phyloP scores from a whole-genome alignment of 2,113 vertebrate genomes.

The Rhinopomastus cyanomelas region DNA sequence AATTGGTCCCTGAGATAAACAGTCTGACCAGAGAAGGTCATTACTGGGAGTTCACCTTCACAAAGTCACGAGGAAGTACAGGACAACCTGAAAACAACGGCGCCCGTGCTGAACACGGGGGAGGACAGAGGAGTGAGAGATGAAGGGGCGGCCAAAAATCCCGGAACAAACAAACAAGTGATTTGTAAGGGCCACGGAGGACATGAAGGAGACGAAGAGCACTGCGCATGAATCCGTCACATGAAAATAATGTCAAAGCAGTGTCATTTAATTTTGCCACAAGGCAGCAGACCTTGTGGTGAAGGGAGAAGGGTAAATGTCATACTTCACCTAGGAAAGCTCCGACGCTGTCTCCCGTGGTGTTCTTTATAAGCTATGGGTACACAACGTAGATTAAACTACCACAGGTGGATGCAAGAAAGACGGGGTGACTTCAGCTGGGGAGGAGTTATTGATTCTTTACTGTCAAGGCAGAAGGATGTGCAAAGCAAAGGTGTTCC shows the following conservation, averaged over 20 bases:
- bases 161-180: slow-evolving; percentile 28
- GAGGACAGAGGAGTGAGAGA: not conserved
- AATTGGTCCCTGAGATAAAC: not conserved
- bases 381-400: not conserved
- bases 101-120: not conserved
- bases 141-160: not conserved
- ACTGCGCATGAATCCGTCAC: not conserved
- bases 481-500: not conserved
- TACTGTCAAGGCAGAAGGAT: slow-evolving; percentile 21
- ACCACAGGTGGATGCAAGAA: not conserved
- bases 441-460: slow-evolving; percentile 49
- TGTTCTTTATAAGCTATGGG: not conserved
- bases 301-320: not conserved
- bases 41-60: not conserved
- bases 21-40: not conserved
- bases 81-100: not conserved
- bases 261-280: not conserved
- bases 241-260: slow-evolving; percentile 34
- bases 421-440: not conserved
- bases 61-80: not conserved
- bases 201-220: slow-evolving; percentile 15
- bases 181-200: slow-evolving; percentile 36
- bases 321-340: not conserved
- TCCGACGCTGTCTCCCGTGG: not conserved
- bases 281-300: slow-evolving; percentile 7